These are phyloP conservation scores for Eupithecia subumbrata DNA, from an alignment of 2,888 invertebrate genomes.

Conservation along the genomic window DNA sequence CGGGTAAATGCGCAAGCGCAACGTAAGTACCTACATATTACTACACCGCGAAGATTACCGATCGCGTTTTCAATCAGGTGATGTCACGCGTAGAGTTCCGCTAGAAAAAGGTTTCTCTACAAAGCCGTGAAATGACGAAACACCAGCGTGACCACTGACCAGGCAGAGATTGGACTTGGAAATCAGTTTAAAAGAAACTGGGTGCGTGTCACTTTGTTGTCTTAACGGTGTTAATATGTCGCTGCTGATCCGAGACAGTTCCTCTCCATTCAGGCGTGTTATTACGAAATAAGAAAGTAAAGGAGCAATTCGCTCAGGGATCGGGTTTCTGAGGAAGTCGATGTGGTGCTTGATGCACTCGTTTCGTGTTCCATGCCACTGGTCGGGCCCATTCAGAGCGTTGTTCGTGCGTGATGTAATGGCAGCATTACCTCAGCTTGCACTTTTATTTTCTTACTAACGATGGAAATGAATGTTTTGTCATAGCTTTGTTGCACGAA, in stretches of 20 bases:
- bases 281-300: constrained; percentile 79
- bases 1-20: constrained; percentile 71
- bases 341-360: constrained; percentile 27
- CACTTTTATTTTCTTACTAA: constrained; percentile 46
- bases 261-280: constrained; percentile 69
- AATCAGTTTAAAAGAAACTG: constrained; percentile 35
- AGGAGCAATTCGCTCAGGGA: constrained; percentile 71
- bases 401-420: constrained; percentile 59
- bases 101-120: constrained; percentile 42
- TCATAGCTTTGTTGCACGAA: constrained; percentile 5
- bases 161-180: constrained; percentile 18
- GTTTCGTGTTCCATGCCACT: constrained; percentile 20
- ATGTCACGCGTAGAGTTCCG: constrained; percentile 42
- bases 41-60: constrained; percentile 28
- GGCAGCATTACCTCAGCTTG: constrained; percentile 57
- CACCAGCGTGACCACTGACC: constrained; percentile 21
- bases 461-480: constrained; percentile 5
- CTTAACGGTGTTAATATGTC: constrained; percentile 28
- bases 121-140: constrained; percentile 53
- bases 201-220: constrained; percentile 22
- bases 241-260: constrained; percentile 57
- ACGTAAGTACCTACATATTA: constrained; percentile 53
- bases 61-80: constrained; percentile 33
- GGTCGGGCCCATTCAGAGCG: constrained; percentile 50
- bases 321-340: constrained; percentile 53